phyloP scores from a whole-genome alignment of 1,140 invertebrate species.

The Eurosta solidaginis region DNA sequence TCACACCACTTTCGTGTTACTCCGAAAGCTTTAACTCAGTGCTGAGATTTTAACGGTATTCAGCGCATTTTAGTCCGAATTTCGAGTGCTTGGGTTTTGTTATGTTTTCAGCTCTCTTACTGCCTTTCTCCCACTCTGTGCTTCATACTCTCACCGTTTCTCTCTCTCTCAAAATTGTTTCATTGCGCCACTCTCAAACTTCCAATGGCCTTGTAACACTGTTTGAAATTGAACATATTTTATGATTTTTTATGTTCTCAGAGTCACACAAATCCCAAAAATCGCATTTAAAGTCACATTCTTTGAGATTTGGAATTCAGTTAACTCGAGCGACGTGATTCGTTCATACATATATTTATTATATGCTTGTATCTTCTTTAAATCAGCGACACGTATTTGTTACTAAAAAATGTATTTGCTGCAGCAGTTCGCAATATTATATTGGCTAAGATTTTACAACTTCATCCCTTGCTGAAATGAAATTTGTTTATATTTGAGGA shows the following conservation, averaged over 20 bases:
- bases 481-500: no score
- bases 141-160: background rate
- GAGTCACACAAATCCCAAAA: background rate
- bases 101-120: background rate
- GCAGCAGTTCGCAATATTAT: no score
- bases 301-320: background rate
- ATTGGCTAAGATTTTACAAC: no score
- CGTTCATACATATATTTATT: no score
- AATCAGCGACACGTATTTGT: no score
- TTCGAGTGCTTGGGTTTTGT: background rate
- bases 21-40: conserved; percentile 16
- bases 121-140: background rate
- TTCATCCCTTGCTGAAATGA: no score
- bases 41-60: background rate
- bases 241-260: background rate
- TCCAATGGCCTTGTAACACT: conserved; percentile 11
- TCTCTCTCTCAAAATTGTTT: background rate
- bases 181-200: background rate
- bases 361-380: no score
- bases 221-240: background rate
- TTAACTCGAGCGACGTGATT: background rate
- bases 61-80: background rate
- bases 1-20: background rate
- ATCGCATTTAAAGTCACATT: background rate
- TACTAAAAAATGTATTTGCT: no score